phyloP scores from a whole-genome alignment of 2,797 vertebrate species.

The Pantherophis vulpinus region DNA sequence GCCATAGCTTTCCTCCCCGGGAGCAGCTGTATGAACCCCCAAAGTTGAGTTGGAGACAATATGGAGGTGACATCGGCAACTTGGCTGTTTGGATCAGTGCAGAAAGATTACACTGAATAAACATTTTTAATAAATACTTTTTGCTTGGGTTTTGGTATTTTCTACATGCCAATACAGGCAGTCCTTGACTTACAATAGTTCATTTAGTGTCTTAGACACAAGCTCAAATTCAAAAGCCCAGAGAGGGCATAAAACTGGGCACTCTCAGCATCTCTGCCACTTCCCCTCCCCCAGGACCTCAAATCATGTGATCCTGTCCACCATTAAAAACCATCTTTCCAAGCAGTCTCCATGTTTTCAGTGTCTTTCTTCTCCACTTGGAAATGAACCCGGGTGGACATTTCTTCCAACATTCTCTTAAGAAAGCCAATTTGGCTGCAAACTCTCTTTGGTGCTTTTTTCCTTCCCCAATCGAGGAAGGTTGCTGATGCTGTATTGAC shows the following conservation, averaged over 20 bases:
- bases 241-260: too few relatives aligned
- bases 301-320: too few relatives aligned
- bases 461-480: constrained; percentile 10
- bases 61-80: neutral
- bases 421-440: neutral
- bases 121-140: neutral
- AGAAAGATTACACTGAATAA: neutral
- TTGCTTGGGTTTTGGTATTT: neutral
- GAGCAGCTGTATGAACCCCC: neutral
- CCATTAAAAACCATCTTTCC: too few relatives aligned
- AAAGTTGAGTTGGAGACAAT: neutral
- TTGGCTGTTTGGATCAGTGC: neutral
- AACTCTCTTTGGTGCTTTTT: constrained; percentile 1
- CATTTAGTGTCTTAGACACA: too few relatives aligned
- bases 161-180: neutral
- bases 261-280: too few relatives aligned
- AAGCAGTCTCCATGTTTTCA: too few relatives aligned
- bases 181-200: too few relatives aligned
- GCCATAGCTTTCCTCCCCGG: too few relatives aligned
- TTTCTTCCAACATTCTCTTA: neutral
- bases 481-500: constrained; percentile 42
- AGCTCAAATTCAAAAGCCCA: too few relatives aligned
- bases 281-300: too few relatives aligned
- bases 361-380: too few relatives aligned
- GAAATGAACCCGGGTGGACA: too few relatives aligned